Conservation (phyloP, 2,888 invertebrate genomes). For the Lithodes maja region DNA sequence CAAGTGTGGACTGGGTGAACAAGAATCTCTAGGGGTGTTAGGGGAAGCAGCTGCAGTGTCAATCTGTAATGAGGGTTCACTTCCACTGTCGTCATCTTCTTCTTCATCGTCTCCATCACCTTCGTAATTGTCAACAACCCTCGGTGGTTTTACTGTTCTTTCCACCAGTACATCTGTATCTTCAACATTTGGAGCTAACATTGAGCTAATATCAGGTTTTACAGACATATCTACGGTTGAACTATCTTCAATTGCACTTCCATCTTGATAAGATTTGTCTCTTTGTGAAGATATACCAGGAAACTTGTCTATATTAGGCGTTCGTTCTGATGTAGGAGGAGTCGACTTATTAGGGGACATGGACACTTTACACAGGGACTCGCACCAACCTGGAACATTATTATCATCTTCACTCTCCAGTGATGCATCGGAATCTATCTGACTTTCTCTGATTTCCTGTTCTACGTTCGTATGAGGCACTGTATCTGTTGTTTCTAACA, state of each 20-base stretch:
- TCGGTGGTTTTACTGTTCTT: conserved; percentile 2
- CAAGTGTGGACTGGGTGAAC: conserved; percentile 46
- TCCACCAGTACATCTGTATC: conserved; percentile 32
- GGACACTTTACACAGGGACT: conserved; percentile 68
- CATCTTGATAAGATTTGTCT: not conserved
- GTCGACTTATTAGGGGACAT: conserved; percentile 68
- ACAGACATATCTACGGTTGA: not conserved
- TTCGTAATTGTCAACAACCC: not conserved
- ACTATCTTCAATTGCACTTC: not conserved
- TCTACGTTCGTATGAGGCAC: not conserved
- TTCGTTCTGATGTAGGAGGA: conserved; percentile 39
- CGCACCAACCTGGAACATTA: conserved; percentile 60
- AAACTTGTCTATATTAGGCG: not conserved
- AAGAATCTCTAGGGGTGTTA: conserved; percentile 43
- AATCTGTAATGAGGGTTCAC: conserved; percentile 66
- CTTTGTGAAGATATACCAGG: not conserved
- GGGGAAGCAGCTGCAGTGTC: conserved; percentile 65
- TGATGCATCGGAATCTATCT: conserved; percentile 10
- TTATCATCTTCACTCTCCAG: conserved; percentile 51
- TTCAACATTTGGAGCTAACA: conserved; percentile 35
- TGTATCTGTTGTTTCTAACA: conserved; percentile 24
- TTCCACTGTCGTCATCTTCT: conserved; percentile 68
- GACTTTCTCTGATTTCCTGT: conserved; percentile 14
- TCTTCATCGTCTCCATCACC: conserved; percentile 28
- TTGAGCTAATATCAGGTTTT: conserved; percentile 13